Conservation (phyloP, 2,113 vertebrate genomes). For the Morone saxatilis region DNA sequence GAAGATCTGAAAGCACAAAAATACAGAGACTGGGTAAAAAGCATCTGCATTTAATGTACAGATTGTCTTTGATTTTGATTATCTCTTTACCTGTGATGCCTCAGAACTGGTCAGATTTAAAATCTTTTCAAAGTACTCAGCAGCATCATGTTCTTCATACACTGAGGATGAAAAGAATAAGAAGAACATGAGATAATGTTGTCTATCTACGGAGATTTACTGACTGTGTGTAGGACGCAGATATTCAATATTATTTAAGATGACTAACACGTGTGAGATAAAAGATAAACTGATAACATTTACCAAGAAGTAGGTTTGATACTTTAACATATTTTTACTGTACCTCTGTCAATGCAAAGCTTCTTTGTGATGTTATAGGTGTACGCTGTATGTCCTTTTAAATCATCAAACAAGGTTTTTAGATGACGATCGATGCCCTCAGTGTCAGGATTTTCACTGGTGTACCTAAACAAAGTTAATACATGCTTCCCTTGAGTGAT, state of each 20-base stretch:
- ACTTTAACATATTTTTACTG: neutral
- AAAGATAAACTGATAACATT: too few species aligned
- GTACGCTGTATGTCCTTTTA: fast-evolving
- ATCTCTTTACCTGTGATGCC: constrained; percentile 48
- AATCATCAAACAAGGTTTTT: constrained; percentile 57
- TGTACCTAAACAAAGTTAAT: constrained; percentile 2
- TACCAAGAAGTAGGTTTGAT: too few species aligned
- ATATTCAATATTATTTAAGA: neutral
- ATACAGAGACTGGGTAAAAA: neutral
- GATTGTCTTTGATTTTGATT: neutral
- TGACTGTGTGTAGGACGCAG: neutral
- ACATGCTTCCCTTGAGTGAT: neutral
- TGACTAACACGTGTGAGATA: too few species aligned
- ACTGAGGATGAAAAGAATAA: constrained; percentile 6
- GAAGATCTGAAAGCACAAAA: constrained; percentile 31
- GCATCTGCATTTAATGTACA: neutral
- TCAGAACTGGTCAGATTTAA: constrained; percentile 36
- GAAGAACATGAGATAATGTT: too few species aligned
- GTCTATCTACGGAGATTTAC: too few species aligned
- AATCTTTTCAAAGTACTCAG: constrained; percentile 77
- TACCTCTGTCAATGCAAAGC: constrained; percentile 72
- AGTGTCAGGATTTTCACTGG: neutral
- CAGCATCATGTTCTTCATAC: constrained; percentile 68
- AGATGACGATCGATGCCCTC: constrained; percentile 51
- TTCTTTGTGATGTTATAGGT: constrained; percentile 25